Evolutionary conservation across 2,113 vertebrate genomes (phyloP), one percentile per base, ranked within the genome.

Genomic region (Lutjanus erythropterus): DNA sequence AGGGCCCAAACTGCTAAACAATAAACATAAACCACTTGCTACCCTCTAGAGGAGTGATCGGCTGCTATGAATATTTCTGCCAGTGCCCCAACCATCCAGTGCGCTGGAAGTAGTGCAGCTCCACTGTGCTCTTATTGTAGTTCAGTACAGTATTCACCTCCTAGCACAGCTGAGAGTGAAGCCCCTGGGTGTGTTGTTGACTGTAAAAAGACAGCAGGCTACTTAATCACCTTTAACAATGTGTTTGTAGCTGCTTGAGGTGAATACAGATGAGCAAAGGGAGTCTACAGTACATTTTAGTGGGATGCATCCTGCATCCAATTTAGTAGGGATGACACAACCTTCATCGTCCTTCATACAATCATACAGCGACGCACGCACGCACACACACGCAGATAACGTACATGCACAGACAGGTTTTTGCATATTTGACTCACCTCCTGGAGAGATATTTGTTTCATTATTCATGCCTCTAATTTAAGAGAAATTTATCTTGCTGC

Each of bases 181-280:
- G 72, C 86, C 83, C 84, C 72, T 75, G 79, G 62, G 85, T 80
- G 46, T 31, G 56, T 78, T 89, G 69, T 78, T 80, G 73, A 81
- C 67, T 61, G 81, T 82, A 72, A 85, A 83, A 88, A 76, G 80
- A 81, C 69, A 75, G 70, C 75, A 74, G 62, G 64, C 68, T 25
- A 82, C 75, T 92, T 90, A 89, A 92, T 93, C 90, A 88, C 74
- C 62, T 83, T 77, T 84, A 86, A 88, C 86, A 89, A 86, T 87
- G 83, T 71, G 71, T 82, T 72, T 79, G 71, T 50, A 41, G n/a
- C 9, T 18, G 55, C 72, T 60, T 64, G 81, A 85, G 74, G 60
- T 49, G 87, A 88, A 92, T 90, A 81, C 69, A 81, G 76, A 92
- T 90, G 81, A 90, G 89, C 66, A 53, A 65, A 72, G 77, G 65